These are phyloP conservation scores for Chaenocephalus aceratus DNA, from an alignment of 2,113 vertebrate genomes.

Conservation along the genomic window DNA sequence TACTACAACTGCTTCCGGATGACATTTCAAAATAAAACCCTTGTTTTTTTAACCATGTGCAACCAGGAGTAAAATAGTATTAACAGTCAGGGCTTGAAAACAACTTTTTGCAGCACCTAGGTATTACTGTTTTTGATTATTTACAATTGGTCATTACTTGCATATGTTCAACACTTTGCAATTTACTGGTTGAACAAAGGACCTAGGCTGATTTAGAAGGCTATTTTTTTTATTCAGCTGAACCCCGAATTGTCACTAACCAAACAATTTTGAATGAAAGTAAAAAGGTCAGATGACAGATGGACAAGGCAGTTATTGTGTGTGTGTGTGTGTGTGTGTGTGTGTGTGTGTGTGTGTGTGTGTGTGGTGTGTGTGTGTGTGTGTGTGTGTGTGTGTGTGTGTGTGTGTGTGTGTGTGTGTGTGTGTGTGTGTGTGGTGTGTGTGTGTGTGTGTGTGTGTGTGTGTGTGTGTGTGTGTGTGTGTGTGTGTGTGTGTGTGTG, in stretches of 20 bases:
- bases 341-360: slow-evolving; percentile 2
- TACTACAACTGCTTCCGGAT: slow-evolving; percentile 35
- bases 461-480: slow-evolving; percentile 9
- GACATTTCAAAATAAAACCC: slow-evolving; percentile 66
- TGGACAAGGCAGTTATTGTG: slow-evolving; percentile 1
- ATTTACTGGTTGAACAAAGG: no score
- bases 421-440: not conserved
- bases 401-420: not conserved
- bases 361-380: no score
- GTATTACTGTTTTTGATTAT: no score
- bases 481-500: not conserved
- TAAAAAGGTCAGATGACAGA: not conserved
- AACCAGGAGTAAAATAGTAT: not conserved
- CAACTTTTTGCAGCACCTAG: no score
- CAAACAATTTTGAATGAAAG: not conserved
- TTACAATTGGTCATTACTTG: not conserved
- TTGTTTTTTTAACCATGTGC: not conserved
- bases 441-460: not conserved
- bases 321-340: not conserved
- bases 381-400: slow-evolving; percentile 11
- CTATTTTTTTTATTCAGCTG: not conserved
- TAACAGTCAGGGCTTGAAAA: no score
- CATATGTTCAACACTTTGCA: no score
- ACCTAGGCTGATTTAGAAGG: no score
- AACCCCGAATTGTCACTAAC: not conserved